A percentile compares a stretch with the other conserved stretches of the same genome.
Evolutionary conservation across 1,140 invertebrate genomes (phyloP).

Genomic region (Euschistus heros): DNA sequence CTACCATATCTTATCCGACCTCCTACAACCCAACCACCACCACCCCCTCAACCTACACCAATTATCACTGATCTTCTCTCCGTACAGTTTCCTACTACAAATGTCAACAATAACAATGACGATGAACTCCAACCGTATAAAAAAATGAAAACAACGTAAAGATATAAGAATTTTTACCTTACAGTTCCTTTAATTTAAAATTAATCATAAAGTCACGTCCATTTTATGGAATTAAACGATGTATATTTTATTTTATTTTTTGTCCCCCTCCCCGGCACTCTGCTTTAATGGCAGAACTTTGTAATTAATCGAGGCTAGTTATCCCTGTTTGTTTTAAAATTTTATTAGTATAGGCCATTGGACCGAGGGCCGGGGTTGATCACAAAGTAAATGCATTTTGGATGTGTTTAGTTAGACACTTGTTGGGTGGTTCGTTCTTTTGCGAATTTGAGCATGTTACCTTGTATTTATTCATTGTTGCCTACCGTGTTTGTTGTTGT

Average conservation of each 20-base stretch:
- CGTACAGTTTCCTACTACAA: slow-evolving; percentile 24
- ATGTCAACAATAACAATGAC: slow-evolving; percentile 37
- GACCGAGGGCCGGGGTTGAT: slow-evolving; percentile 10
- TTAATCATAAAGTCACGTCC: slow-evolving; percentile 6
- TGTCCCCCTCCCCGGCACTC: not conserved
- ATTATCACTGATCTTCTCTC: slow-evolving; percentile 32
- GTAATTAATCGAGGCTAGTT: slow-evolving; percentile 3
- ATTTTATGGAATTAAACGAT: slow-evolving; percentile 1
- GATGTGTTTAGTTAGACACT: slow-evolving; percentile 25
- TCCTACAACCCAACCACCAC: slow-evolving; percentile 30
- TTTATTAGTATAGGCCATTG: slow-evolving; percentile 6
- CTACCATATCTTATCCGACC: slow-evolving; percentile 32
- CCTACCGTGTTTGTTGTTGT: slow-evolving; percentile 25
- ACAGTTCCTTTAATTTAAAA: slow-evolving; percentile 18
- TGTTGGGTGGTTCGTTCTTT: slow-evolving; percentile 41
- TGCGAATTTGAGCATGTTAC: slow-evolving; percentile 36
- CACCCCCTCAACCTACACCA: slow-evolving; percentile 32
- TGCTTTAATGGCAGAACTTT: not conserved
- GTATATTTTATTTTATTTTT: not conserved
- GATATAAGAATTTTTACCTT: slow-evolving; percentile 6
- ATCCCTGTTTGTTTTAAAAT: not conserved
- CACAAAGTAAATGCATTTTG: slow-evolving; percentile 20
- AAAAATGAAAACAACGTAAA: slow-evolving; percentile 77
- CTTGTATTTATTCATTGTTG: slow-evolving; percentile 23
- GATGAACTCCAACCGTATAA: slow-evolving; percentile 69